These are phyloP conservation scores for Geotrupes spiniger DNA, from an alignment of 2,888 invertebrate genomes.

Conservation along the genomic window DNA sequence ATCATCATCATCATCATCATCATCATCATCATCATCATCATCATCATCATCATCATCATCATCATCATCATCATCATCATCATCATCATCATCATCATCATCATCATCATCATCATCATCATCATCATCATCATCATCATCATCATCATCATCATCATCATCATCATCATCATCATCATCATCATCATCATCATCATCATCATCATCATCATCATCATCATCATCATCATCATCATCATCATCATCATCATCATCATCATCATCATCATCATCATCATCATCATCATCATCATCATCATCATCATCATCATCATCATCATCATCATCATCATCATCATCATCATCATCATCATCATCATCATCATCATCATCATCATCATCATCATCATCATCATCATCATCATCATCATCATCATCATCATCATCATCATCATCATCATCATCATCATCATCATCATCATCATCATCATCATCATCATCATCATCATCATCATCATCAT, in stretches of 20 bases:
- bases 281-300: not conserved
- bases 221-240: not conserved
- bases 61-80: no score
- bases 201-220: not conserved
- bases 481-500: not conserved
- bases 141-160: not conserved
- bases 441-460: not conserved
- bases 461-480: not conserved
- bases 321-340: not conserved
- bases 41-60: no score
- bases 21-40: no score
- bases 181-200: not conserved
- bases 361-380: not conserved
- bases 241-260: not conserved
- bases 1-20: no score
- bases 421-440: not conserved
- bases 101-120: not conserved
- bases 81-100: not conserved
- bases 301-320: not conserved
- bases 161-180: not conserved
- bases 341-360: not conserved
- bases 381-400: not conserved
- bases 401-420: not conserved
- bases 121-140: not conserved
- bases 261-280: not conserved